phyloP scores from a whole-genome alignment of 1,140 invertebrate species.

The Eupristina koningsbergeri region DNA sequence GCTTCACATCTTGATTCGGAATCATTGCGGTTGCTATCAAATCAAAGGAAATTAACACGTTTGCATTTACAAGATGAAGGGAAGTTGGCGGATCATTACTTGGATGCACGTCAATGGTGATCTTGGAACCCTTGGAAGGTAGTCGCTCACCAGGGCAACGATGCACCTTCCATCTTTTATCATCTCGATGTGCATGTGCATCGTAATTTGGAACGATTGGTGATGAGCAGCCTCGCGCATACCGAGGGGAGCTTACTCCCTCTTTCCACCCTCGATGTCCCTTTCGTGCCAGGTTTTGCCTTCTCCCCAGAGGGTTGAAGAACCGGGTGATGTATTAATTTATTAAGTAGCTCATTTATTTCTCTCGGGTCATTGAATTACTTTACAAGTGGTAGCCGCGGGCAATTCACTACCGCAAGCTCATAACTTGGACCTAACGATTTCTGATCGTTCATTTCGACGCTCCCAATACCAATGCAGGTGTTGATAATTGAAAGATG shows the following conservation, averaged over 20 bases:
- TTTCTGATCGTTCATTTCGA: neutral
- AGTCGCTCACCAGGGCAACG: no score
- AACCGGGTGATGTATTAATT: conserved; percentile 65
- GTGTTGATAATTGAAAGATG: neutral
- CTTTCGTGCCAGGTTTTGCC: neutral
- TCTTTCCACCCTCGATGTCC: no score
- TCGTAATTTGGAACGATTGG: conserved; percentile 16
- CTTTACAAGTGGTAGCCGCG: neutral
- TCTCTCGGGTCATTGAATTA: conserved; percentile 37
- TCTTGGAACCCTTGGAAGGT: no score
- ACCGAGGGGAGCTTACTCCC: neutral
- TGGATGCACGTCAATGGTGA: no score
- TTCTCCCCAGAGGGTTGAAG: neutral
- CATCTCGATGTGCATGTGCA: neutral
- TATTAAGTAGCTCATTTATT: conserved; percentile 68
- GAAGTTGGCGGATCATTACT: neutral
- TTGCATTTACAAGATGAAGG: neutral
- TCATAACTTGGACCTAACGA: neutral
- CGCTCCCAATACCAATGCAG: neutral
- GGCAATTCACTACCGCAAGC: conserved; percentile 29
- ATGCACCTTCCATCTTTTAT: neutral
- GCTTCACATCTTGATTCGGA: neutral
- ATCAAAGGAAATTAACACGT: neutral
- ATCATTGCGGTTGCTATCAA: neutral
- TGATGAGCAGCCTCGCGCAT: neutral